phyloP scores from a whole-genome alignment of 2,888 invertebrate species.

The Steinernema scapterisci region DNA sequence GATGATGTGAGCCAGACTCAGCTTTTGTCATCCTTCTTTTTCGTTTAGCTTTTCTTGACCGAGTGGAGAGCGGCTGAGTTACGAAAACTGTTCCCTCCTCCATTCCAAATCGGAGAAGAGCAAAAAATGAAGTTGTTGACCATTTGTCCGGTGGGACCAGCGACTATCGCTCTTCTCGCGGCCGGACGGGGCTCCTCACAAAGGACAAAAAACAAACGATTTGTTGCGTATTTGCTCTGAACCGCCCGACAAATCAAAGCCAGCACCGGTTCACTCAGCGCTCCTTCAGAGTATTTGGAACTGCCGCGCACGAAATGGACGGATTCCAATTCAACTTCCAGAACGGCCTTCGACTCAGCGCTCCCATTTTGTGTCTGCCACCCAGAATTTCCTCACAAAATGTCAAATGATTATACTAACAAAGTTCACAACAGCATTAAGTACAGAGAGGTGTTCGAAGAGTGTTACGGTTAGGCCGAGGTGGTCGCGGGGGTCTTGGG shows the following conservation, averaged over 20 bases:
- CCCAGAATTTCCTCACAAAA: not conserved
- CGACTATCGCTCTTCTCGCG: conserved; percentile 6
- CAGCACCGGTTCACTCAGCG: conserved; percentile 12
- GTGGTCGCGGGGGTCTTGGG: conserved; percentile 36
- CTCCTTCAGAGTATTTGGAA: not conserved
- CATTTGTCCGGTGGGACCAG: not conserved
- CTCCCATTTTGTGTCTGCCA: not conserved
- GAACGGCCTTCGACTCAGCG: not conserved
- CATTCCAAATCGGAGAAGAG: not conserved
- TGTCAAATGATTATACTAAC: not conserved
- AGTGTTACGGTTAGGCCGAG: not conserved
- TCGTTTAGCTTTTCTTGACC: not conserved
- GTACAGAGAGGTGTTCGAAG: conserved; percentile 13
- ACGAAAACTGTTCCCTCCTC: not conserved
- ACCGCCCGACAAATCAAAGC: not conserved
- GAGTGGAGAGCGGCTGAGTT: not conserved
- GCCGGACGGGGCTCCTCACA: not conserved
- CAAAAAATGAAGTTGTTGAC: not conserved
- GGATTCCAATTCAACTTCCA: not conserved
- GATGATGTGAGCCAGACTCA: conserved; percentile 7
- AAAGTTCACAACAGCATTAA: conserved; percentile 28
- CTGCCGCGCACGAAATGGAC: not conserved
- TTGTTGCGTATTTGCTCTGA: conserved; percentile 28
- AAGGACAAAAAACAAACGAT: conserved; percentile 26
- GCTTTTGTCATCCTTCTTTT: not conserved